A percentile compares a stretch with the other conserved stretches of the same genome.
These are phyloP conservation scores for Pammene fasciana DNA, from an alignment of 2,888 invertebrate genomes.

Conservation along the genomic window DNA sequence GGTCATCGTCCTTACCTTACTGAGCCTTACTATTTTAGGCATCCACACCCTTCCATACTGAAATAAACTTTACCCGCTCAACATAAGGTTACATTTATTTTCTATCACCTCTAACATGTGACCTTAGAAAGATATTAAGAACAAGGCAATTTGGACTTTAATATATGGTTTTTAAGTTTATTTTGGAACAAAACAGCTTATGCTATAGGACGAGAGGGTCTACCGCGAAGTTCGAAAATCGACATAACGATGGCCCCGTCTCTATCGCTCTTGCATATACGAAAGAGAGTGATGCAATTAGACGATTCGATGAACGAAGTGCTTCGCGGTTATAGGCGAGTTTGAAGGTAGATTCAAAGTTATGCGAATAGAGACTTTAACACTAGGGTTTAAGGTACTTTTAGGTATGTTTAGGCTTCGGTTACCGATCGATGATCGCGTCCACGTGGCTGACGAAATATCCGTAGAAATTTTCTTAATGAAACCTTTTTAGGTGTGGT, in stretches of 20 bases:
- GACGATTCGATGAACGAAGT: no score
- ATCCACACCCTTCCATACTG: background rate
- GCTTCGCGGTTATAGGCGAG: no score
- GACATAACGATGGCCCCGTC: no score
- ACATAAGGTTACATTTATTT: slow-evolving; percentile 7
- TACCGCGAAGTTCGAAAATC: no score
- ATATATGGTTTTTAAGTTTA: background rate
- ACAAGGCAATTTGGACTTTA: background rate
- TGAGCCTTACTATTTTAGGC: slow-evolving; percentile 6
- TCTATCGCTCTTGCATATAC: no score
- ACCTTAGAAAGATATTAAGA: background rate
- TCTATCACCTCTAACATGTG: slow-evolving; percentile 2
- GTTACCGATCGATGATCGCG: slow-evolving; percentile 51
- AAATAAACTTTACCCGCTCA: slow-evolving; percentile 5
- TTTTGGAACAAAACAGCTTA: background rate
- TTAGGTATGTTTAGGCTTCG: slow-evolving; percentile 1
- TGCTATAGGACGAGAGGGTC: background rate
- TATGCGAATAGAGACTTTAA: background rate
- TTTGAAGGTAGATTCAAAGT: background rate
- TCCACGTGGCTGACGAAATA: slow-evolving; percentile 47
- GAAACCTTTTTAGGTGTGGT: slow-evolving; percentile 32
- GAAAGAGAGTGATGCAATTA: no score
- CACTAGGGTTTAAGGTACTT: background rate
- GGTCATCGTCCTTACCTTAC: slow-evolving; percentile 8
- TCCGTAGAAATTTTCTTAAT: slow-evolving; percentile 35